Base-by-base conservation (phyloP, 2,113 vertebrate genomes). In the Plotosus lineatus region DNA sequence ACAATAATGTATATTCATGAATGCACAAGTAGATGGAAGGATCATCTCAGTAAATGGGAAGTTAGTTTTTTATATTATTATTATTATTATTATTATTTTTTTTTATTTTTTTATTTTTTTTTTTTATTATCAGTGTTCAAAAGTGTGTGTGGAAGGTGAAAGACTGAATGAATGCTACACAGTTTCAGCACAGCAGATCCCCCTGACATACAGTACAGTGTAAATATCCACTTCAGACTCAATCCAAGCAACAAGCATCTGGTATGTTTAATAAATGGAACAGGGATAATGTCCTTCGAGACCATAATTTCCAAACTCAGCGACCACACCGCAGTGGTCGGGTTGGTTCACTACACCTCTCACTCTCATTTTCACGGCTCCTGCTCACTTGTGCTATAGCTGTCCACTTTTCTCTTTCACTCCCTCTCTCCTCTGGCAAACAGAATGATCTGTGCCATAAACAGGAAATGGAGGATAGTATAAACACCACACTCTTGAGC, bases 391-490 rank as follows among this genome's bases (percentile, higher is more conserved):
- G 21, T 42, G 14, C 31, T 42, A 63, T 78, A 65, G 19, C 23
- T 28, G 15, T 28, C 38, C 33, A 79, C 36, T 69, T 15, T 55
- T 75, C 40, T 33, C 31, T 46, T 85, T 56, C 71, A 79, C 7
- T 28, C 42, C 75, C 44, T 46, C 44, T 28, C 2, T 76, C 50
- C 46, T 60, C 71, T 80, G 81, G 33, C 79, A 75, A 10, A 56
- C 26, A 74, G 53, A 46, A 17, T 19, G 40, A 14, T 28, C 75
- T 75, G 40, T 82, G 80, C 61, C 80, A 65, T 63, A 71, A 68
- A 77, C 74, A 83, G 83, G 82, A 89, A 87, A 66, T 78, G 63
- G 44, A 85, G 76, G 53, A 72, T 71, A 84, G 72, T 73, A 76
- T 19, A 48, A 87, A 85, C 17, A 28, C 17, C 53, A 74, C 50